These are phyloP conservation scores for Rhagonycha lutea DNA, from an alignment of 2,888 invertebrate genomes.

Conservation along the genomic window DNA sequence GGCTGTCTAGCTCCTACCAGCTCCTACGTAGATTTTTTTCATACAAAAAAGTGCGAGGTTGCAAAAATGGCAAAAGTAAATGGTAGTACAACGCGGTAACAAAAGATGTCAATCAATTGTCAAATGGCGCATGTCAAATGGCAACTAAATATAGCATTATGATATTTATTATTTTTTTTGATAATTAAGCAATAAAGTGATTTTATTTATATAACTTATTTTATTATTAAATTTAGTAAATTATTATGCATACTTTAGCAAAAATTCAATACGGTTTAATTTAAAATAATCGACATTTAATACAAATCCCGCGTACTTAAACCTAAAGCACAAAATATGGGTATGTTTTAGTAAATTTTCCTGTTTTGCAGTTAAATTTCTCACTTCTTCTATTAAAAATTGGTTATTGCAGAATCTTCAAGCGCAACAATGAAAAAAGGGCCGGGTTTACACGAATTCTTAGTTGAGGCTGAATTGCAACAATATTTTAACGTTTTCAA, in stretches of 20 bases:
- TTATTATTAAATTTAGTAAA: constrained; percentile 4
- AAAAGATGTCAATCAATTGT: constrained; percentile 21
- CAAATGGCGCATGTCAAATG: constrained; percentile 32
- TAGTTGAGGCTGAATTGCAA: constrained; percentile 91
- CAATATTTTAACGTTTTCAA: constrained; percentile 85
- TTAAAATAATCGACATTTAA: neutral
- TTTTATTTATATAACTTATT: constrained; percentile 22
- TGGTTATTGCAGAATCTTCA: constrained; percentile 21
- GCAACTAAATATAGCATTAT: constrained; percentile 9
- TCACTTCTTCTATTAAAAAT: neutral
- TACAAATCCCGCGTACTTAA: neutral
- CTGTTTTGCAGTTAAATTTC: neutral
- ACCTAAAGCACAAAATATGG: neutral
- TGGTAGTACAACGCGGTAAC: neutral
- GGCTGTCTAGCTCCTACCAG: too few relatives aligned
- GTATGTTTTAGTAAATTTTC: neutral
- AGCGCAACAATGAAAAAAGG: constrained; percentile 56
- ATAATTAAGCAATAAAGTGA: constrained; percentile 27
- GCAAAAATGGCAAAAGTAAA: neutral
- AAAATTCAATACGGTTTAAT: neutral
- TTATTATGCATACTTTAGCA: constrained; percentile 9
- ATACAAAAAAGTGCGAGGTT: too few relatives aligned
- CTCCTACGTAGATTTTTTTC: too few relatives aligned
- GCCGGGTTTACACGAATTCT: constrained; percentile 83
- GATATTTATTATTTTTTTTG: constrained; percentile 16